These are phyloP conservation scores for Melanostoma scalare DNA, from an alignment of 2,888 invertebrate genomes.

Conservation along the genomic window DNA sequence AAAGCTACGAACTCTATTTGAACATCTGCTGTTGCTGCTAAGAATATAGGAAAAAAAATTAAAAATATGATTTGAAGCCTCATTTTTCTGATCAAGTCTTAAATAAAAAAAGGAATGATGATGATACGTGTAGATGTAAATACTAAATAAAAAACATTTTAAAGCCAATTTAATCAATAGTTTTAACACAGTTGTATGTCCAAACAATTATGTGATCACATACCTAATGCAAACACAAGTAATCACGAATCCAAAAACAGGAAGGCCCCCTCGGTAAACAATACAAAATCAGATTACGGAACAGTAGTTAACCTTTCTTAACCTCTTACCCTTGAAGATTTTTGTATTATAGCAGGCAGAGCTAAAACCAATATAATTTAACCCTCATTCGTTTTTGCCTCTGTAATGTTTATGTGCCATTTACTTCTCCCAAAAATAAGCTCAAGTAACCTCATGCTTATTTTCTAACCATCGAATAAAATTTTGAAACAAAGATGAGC, in stretches of 20 bases:
- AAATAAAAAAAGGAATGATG: no score
- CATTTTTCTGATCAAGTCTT: no score
- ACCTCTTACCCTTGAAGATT: slow-evolving; percentile 56
- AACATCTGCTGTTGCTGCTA: no score
- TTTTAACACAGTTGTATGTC: neutral
- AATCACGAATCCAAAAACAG: slow-evolving; percentile 61
- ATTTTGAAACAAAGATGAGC: slow-evolving; percentile 71
- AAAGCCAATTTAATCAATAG: no score
- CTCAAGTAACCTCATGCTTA: slow-evolving; percentile 68
- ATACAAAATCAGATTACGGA: slow-evolving; percentile 70
- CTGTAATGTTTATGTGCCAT: slow-evolving; percentile 62
- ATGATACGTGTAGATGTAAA: no score
- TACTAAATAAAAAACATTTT: no score
- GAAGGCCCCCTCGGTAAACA: slow-evolving; percentile 46
- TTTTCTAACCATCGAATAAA: slow-evolving; percentile 72
- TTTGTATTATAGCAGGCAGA: slow-evolving; percentile 39
- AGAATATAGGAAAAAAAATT: no score
- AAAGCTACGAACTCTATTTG: no score
- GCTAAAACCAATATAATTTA: neutral
- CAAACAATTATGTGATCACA: slow-evolving; percentile 69
- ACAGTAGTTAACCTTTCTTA: slow-evolving; percentile 67
- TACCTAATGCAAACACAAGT: slow-evolving; percentile 58
- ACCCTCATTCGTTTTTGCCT: slow-evolving; percentile 32
- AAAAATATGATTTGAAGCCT: no score
- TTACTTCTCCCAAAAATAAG: slow-evolving; percentile 42